Evolutionary conservation across 92 coral and sea anemone genomes (phyloP), one percentile per base, ranked within the genome.

Genomic region (Phenganax marumi): DNA sequence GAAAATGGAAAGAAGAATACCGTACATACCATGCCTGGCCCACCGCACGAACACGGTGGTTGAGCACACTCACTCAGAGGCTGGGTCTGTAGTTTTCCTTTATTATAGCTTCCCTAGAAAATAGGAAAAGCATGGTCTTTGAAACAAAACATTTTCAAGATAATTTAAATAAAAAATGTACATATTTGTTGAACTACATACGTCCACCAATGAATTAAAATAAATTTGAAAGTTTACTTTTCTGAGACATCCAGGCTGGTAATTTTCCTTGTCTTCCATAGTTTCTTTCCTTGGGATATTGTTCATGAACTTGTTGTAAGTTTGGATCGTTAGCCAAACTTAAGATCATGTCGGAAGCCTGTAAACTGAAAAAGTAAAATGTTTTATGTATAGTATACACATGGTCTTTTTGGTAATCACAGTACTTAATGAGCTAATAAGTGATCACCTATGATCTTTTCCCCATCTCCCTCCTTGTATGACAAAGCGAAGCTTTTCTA

Each of bases 11-110:
- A 47, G 72, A 66, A 47, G 49, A 66, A n/a, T 66, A 10, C 72
- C 49, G 10, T 66, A 72, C 50, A 72, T 72, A 7, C 77, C 77
- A 5, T 72, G 77, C 76, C 77, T 46, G 46, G 77, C 55, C 12
- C 72, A 66, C 12, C 72, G 72, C 26, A 25, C 72, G 7, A 66
- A 66, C 50, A 66, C 49, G 0, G 26, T 24, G 17, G 43, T 25
- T 21, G 72, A 66, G 12, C 72, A 66, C 17, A 25, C n/a, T n/a
- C n/a, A n/a, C n/a, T n/a, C n/a, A n/a, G n/a, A n/a, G n/a, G n/a
- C n/a, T n/a, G n/a, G n/a, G n/a, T n/a, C n/a, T n/a, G n/a, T n/a
- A n/a, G 64, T 57, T 9, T 57, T 6, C 64, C 21, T 57, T 57
- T 57, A 12, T 8, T 57, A 17, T 57, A 57, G 6, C 21, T 57